Percentiles rank a stretch among this genome's conserved stretches.
Evolutionary conservation across 2,113 vertebrate species (phyloP).

Genomic region (Malurus melanocephalus): DNA sequence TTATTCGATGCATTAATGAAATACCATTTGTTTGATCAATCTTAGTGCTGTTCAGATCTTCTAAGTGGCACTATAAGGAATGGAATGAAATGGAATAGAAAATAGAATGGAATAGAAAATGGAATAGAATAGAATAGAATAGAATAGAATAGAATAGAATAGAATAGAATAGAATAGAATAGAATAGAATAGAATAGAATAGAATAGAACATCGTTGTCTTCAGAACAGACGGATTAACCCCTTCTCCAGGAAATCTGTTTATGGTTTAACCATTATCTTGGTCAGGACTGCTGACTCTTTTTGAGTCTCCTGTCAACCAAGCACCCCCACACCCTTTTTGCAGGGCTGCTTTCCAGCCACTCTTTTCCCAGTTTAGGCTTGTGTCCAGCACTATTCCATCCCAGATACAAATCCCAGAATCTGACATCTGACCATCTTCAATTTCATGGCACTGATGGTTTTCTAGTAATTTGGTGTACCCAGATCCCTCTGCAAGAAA

Average conservation of each 20-base stretch:
- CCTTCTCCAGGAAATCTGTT: not conserved
- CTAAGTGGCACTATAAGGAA: not conserved
- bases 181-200: not conserved
- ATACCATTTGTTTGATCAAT: not conserved
- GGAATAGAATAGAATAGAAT: not conserved
- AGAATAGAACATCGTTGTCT: not conserved
- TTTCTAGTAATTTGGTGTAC: not conserved
- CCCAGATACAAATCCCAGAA: not conserved
- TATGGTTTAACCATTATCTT: not conserved
- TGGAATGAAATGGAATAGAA: not conserved
- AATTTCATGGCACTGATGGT: not conserved
- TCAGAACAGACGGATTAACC: not conserved
- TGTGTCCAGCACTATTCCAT: fast-evolving
- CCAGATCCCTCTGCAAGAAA: not conserved
- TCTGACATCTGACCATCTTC: not conserved
- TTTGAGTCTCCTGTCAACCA: not conserved
- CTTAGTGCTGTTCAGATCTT: not conserved
- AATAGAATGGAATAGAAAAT: not conserved
- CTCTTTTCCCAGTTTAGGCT: not conserved
- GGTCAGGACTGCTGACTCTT: not conserved
- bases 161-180: not conserved
- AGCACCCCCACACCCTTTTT: not conserved
- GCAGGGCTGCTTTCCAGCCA: not conserved
- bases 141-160: not conserved
- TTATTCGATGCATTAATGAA: not conserved